Evolutionary conservation across 2,797 vertebrate species (phyloP).

Genomic region (Clarias pachynema): DNA sequence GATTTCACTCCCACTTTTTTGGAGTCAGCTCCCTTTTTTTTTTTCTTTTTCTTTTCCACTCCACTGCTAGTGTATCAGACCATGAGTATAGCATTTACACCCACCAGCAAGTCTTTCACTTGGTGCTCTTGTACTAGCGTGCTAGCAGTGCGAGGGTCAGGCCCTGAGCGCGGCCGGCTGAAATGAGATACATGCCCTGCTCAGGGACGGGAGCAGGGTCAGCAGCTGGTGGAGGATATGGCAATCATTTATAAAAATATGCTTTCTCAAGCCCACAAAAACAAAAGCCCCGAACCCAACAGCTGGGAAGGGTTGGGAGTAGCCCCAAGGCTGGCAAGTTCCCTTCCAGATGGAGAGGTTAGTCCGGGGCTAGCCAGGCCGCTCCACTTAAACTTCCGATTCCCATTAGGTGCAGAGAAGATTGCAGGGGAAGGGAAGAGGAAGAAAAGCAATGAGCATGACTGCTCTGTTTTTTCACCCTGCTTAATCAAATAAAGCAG

Average conservation of each 20-base stretch:
- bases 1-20: slow-evolving; percentile 12
- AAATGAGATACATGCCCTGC: slow-evolving; percentile 94
- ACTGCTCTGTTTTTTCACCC: slow-evolving; percentile 93
- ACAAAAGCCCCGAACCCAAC: slow-evolving; percentile 91
- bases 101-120: slow-evolving; percentile 1
- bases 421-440: slow-evolving; percentile 88
- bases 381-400: slow-evolving; percentile 97
- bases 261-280: slow-evolving; percentile 96
- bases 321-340: slow-evolving; percentile 98
- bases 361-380: slow-evolving; percentile 92
- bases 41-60: background rate
- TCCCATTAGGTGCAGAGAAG: slow-evolving; percentile 93
- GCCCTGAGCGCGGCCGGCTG: slow-evolving; percentile 79
- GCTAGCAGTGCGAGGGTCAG: slow-evolving; percentile 82
- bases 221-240: slow-evolving; percentile 99
- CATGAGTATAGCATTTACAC: slow-evolving; percentile 21
- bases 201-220: slow-evolving; percentile 89
- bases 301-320: slow-evolving; percentile 99
- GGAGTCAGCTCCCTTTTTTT: background rate
- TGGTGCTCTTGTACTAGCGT: slow-evolving; percentile 67
- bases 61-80: background rate
- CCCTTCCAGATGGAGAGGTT: slow-evolving; percentile 99
- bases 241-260: slow-evolving; percentile 99
- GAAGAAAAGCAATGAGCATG: slow-evolving; percentile 97
- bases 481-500: slow-evolving; percentile 98